phyloP scores from a whole-genome alignment of 2,797 vertebrate species.

The Semaprochilodus insignis region DNA sequence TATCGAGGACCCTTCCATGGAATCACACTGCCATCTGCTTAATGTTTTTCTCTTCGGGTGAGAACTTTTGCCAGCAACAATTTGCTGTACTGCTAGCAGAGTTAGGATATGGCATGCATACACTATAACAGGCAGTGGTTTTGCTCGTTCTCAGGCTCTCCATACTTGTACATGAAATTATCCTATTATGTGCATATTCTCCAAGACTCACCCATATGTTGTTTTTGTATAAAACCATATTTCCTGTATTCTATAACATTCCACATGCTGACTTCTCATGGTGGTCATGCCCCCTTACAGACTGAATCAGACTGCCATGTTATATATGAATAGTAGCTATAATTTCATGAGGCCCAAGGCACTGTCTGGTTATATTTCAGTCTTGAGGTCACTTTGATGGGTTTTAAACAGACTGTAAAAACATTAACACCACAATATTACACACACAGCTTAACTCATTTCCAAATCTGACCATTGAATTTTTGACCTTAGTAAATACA shows the following conservation, averaged over 20 bases:
- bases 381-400: constrained; percentile 34
- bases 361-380: constrained; percentile 44
- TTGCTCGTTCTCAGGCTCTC: not conserved
- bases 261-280: not conserved
- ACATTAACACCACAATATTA: constrained; percentile 3
- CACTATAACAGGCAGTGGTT: not conserved
- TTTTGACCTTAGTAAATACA: constrained; percentile 3
- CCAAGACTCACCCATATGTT: not conserved
- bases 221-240: not conserved
- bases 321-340: constrained; percentile 60
- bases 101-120: not conserved
- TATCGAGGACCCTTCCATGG: not conserved
- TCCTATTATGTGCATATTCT: not conserved
- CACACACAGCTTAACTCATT: not conserved
- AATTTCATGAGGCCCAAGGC: constrained; percentile 32
- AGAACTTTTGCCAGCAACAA: not conserved
- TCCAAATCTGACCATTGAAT: constrained; percentile 11
- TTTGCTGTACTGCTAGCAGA: not conserved
- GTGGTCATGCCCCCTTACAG: constrained; percentile 12
- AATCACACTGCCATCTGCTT: not conserved
- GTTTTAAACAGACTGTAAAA: constrained; percentile 23
- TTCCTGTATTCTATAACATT: not conserved
- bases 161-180: not conserved
- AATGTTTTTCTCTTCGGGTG: not conserved
- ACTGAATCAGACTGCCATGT: constrained; percentile 64